These are phyloP conservation scores for Procambarus virginalis DNA, from an alignment of 1,140 invertebrate genomes.

Conservation along the genomic window DNA sequence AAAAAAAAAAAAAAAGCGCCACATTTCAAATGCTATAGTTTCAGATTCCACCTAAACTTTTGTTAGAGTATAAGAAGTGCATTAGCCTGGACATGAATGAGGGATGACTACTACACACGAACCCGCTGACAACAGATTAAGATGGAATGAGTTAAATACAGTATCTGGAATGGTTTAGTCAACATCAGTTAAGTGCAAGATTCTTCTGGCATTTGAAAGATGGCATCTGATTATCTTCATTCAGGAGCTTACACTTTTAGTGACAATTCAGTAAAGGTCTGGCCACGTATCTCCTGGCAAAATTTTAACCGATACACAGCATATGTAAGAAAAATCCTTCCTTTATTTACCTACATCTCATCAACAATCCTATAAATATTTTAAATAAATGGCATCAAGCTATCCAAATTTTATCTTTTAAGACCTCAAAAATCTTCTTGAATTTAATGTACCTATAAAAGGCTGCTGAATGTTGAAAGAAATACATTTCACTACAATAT, in stretches of 20 bases:
- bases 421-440: neutral
- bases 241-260: neutral
- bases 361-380: neutral
- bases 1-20: neutral
- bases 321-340: neutral
- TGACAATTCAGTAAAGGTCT: neutral
- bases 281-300: neutral
- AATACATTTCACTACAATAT: neutral
- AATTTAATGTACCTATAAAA: neutral
- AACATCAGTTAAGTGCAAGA: neutral
- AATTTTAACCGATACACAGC: neutral
- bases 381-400: neutral
- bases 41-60: neutral
- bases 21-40: neutral
- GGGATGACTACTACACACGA: neutral
- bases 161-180: neutral
- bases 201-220: neutral
- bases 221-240: neutral
- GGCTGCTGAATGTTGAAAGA: neutral
- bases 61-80: neutral
- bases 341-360: neutral
- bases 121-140: neutral
- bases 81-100: conserved; percentile 7
- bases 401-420: neutral
- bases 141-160: neutral